Evolutionary conservation across 2,797 vertebrate species (phyloP).

Genomic region (Chiroxiphia lanceolata): DNA sequence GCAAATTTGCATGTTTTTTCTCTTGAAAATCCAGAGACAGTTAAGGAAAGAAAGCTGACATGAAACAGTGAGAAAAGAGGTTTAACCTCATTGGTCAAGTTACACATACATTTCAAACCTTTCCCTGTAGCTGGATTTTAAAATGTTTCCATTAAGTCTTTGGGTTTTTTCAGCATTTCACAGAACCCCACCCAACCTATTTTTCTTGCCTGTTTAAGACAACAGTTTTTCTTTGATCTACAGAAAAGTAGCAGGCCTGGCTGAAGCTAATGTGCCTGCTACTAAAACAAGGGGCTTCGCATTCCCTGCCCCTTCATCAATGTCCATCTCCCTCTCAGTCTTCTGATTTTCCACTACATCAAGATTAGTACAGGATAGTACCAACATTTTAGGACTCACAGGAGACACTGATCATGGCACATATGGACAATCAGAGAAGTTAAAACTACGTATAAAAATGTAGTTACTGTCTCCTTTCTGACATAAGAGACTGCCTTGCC

Average conservation of each 20-base stretch:
- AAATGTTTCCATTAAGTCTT: conserved; percentile 50
- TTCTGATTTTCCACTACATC: not conserved
- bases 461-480: not conserved
- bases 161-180: conserved; percentile 9
- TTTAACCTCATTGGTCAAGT: conserved; percentile 40
- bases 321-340: not conserved
- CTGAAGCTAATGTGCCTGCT: not conserved
- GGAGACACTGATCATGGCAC: not conserved
- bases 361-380: not conserved
- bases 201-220: conserved; percentile 57
- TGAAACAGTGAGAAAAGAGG: conserved; percentile 35
- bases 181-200: conserved; percentile 37
- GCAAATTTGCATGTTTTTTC: conserved; percentile 45
- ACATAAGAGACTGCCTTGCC: not conserved
- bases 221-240: conserved; percentile 59
- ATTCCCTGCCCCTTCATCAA: not conserved
- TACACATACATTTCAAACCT: conserved; percentile 10
- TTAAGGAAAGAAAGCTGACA: conserved; percentile 45
- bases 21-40: conserved; percentile 25
- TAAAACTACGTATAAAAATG: not conserved
- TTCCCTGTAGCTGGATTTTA: conserved; percentile 31
- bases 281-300: conserved; percentile 14
- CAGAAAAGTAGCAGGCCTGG: conserved; percentile 47
- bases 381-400: not conserved
- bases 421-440: not conserved